Evolutionary conservation across 2,888 invertebrate genomes (phyloP), one percentile per base, ranked within the genome.

Genomic region (Leptogaster cylindrica): DNA sequence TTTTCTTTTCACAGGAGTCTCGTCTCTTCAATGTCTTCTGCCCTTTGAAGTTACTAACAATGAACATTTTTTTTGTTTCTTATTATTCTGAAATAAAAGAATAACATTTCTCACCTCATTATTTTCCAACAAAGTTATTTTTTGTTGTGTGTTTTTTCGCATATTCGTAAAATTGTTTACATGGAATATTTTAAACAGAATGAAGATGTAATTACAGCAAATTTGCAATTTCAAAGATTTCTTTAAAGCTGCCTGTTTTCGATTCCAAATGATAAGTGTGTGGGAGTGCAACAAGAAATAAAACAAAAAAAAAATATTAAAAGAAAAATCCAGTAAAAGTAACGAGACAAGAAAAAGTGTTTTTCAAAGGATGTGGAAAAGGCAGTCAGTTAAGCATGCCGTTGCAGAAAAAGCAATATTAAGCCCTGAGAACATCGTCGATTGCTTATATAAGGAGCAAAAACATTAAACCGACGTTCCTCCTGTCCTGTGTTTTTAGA

Each of bases 401-500:
- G n/a, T n/a, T n/a, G n/a, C n/a, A n/a, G n/a, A n/a, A n/a, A n/a
- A n/a, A n/a, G n/a, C n/a, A n/a, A n/a, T n/a, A n/a, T n/a, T n/a
- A n/a, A n/a, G n/a, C 28, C n/a, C 33, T 52, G 33, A 33, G 16
- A 52, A 20, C 33, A 31, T 52, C 28, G 20, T 27, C 18, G 23
- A 25, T 14, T 51, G 28, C 51, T 16, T 28, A 51, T 28, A 10
- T 36, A 36, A 2, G 28, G 7, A 28, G 14, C 25, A 51, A 36
- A 36, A 36, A 14, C 12, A 1, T 25, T 16, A 8, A 20, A 20
- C 12, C 18, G 12, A 12, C 36, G 8, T 20, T 20, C 52, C 52
- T 52, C 52, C 52, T 31, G 16, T 52, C 31, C 33, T 4, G 18
- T 52, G 58, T 58, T 58, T 46, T 46, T 5, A 10, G 46, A 16